Percentiles rank a stretch among this genome's conserved stretches.
These are phyloP conservation scores for Apolygus lucorum DNA, from an alignment of 1,140 invertebrate species.

Conservation along the genomic window DNA sequence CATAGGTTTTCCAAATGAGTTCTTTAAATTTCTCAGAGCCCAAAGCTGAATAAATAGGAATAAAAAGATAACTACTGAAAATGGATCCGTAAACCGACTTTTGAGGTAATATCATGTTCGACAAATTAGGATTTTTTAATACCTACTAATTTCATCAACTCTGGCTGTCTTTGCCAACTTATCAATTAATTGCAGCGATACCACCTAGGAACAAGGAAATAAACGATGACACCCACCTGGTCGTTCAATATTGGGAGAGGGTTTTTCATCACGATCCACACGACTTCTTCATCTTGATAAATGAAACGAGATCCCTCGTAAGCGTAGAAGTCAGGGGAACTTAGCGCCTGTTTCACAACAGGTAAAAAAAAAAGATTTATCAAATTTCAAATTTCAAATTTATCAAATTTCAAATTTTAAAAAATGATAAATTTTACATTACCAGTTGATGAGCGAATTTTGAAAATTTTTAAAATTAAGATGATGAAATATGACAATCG, in stretches of 20 bases:
- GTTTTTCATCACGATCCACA: neutral
- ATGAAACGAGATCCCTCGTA: neutral
- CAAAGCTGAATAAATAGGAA: neutral
- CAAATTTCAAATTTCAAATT: too few relatives aligned
- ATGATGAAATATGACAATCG: too few relatives aligned
- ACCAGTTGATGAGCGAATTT: too few relatives aligned
- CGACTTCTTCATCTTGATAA: neutral
- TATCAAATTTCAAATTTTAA: too few relatives aligned
- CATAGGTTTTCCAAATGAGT: too few relatives aligned
- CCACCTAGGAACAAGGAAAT: neutral
- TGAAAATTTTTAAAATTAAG: too few relatives aligned
- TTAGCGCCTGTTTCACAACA: neutral
- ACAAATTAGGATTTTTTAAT: neutral
- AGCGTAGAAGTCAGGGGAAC: neutral
- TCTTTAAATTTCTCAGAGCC: too few relatives aligned
- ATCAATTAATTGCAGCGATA: neutral
- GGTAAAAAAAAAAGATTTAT: too few relatives aligned
- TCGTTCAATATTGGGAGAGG: neutral
- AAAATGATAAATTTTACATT: too few relatives aligned
- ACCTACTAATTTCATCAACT: neutral
- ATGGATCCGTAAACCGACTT: neutral
- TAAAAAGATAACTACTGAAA: neutral
- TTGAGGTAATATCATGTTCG: neutral
- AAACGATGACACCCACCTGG: neutral
- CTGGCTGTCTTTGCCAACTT: neutral